These are phyloP conservation scores for Geococcyx californianus DNA, from an alignment of 2,113 vertebrate genomes.

Conservation along the genomic window DNA sequence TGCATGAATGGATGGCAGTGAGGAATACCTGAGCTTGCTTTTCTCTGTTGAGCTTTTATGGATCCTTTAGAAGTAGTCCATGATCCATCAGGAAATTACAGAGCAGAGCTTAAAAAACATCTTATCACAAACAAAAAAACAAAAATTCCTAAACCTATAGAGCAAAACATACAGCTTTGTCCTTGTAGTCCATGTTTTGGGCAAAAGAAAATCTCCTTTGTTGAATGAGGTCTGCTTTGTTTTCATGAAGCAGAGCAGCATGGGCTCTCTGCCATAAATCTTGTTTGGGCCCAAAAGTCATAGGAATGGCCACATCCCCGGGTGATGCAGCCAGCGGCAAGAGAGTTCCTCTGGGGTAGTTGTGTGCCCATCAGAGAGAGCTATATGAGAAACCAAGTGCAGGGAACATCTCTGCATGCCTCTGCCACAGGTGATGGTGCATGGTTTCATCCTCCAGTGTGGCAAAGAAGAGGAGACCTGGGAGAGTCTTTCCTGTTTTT, in stretches of 20 bases:
- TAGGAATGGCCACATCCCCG: background rate
- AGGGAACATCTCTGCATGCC: background rate
- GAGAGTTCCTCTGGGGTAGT: background rate
- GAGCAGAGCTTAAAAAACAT: background rate
- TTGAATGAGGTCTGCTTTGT: background rate
- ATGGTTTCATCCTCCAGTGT: rapidly evolving
- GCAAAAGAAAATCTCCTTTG: background rate
- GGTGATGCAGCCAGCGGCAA: background rate
- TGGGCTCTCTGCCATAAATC: background rate
- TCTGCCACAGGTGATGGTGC: rapidly evolving
- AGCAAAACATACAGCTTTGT: background rate
- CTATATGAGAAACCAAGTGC: background rate
- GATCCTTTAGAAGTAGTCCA: background rate
- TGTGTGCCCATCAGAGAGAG: background rate
- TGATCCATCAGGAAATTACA: background rate
- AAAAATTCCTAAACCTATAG: background rate
- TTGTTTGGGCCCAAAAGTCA: background rate
- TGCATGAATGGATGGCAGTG: background rate
- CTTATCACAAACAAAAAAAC: background rate
- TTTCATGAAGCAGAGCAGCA: background rate
- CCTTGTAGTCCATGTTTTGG: background rate
- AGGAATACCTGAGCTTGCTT: background rate
- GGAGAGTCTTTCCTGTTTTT: background rate
- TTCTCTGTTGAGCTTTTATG: background rate
- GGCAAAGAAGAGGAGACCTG: background rate